A percentile compares a stretch with the other conserved stretches of the same genome.
Conservation (phyloP, 2,113 vertebrate species). For the Serinus canaria region DNA sequence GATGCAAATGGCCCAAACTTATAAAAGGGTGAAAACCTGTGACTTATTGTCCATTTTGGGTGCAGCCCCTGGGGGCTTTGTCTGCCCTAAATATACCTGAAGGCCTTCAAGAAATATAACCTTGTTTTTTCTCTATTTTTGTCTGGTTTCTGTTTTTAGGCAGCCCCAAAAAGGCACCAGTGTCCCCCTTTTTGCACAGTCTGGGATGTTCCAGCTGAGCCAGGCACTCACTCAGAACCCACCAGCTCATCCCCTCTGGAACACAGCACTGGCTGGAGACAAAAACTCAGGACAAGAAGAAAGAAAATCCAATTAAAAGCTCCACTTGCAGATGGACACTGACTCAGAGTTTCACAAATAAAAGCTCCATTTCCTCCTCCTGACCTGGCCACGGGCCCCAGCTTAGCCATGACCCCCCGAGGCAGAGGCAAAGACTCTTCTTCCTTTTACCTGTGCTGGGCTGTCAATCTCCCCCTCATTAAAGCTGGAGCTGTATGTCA, state of each 20-base stretch:
- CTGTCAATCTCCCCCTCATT: slow-evolving; percentile 21
- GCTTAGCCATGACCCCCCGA: background rate
- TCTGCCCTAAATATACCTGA: fast-evolving
- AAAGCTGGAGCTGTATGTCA: background rate
- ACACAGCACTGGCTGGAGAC: fast-evolving
- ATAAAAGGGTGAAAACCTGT: background rate
- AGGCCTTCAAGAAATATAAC: background rate
- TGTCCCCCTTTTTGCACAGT: background rate
- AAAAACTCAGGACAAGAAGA: background rate
- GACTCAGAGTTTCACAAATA: background rate
- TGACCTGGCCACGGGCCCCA: background rate
- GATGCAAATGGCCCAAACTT: background rate
- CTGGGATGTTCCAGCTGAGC: no score
- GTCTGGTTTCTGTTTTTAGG: background rate
- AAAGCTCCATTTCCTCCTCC: background rate
- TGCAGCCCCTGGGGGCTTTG: background rate
- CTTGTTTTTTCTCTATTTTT: background rate
- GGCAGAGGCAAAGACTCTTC: background rate
- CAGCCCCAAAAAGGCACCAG: background rate
- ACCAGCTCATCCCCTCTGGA: background rate
- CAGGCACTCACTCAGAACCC: background rate
- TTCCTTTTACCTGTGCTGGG: background rate
- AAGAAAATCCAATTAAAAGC: background rate
- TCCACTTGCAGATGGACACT: background rate
- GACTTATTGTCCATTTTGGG: background rate